Evolutionary conservation across 2,113 vertebrate genomes (phyloP), one percentile per base, ranked within the genome.

Genomic region (Crotalus horridus): DNA sequence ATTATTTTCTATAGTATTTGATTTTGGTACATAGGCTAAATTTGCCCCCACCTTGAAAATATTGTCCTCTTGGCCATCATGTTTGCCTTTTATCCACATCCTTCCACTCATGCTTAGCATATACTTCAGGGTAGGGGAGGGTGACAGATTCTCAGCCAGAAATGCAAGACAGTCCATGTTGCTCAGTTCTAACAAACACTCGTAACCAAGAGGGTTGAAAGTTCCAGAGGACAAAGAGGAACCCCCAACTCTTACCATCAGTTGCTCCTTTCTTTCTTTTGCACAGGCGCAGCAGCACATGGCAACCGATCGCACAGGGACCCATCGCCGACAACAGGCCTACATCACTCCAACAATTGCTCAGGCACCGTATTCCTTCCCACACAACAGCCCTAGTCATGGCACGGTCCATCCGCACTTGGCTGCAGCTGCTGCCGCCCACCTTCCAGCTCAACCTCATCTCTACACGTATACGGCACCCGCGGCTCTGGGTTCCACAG

Each of bases 291-390:
- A 99, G 97, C 99, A 99, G 98, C 99, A 99, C 97, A 98, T 99
- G 97, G 96, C 97, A 89, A 96, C 98, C 0, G 99, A 99, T 94
- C 98, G 99, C 90, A 95, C 98, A 26, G 98, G 98, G 94, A 98
- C 97, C 95, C 99, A 99, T 95, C 98, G 99, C 88, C 98, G 99
- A 91, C 99, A 99, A 96, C 99, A 99, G 96, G 99, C 99, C 95
- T 99, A 99, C 98, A 99, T 99, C 97, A 97, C 99, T 39, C 99
- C 99, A 90, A 99, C 99, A 61, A 99, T 99, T 96, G 98, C 99
- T 93, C 99, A 99, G 97, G 98, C 99, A 39, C 98, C 98, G 0
- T 99, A 99, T 96, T 98, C 99, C 95, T 99, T 99, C 97, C 99
- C 99, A 59, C 98, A 99, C 96, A 99, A 98, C 95, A 99, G 99